phyloP scores from a whole-genome alignment of 2,113 vertebrate genomes.

The Anser brachyrhynchus region DNA sequence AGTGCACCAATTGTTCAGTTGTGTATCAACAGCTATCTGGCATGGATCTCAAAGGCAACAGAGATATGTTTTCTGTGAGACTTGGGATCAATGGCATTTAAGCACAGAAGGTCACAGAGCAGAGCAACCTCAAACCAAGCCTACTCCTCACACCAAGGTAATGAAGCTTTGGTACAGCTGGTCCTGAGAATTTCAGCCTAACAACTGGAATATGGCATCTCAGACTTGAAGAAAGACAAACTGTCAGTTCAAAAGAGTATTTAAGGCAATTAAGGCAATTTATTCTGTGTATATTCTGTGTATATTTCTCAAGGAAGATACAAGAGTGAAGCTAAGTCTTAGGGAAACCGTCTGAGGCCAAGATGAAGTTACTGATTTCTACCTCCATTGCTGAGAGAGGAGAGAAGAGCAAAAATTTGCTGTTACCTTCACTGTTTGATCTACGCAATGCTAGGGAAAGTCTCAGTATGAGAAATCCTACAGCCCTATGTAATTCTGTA shows the following conservation, averaged over 20 bases:
- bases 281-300: neutral
- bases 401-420: neutral
- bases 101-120: neutral
- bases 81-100: neutral
- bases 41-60: neutral
- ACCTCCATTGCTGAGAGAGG: neutral
- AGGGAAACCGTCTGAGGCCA: neutral
- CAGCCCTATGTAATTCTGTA: neutral
- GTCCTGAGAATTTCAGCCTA: neutral
- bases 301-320: neutral
- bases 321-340: neutral
- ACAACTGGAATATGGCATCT: neutral
- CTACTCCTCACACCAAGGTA: neutral
- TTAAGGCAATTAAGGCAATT: neutral
- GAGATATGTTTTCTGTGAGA: neutral
- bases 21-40: neutral
- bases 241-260: neutral
- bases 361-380: neutral
- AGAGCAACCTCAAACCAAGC: neutral
- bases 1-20: neutral
- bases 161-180: neutral
- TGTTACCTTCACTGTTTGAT: neutral
- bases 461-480: neutral
- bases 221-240: neutral
- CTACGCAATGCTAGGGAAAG: neutral